Evolutionary conservation across 1,140 invertebrate genomes (phyloP), one percentile per base, ranked within the genome.

Genomic region (Neodiprion pinetum): DNA sequence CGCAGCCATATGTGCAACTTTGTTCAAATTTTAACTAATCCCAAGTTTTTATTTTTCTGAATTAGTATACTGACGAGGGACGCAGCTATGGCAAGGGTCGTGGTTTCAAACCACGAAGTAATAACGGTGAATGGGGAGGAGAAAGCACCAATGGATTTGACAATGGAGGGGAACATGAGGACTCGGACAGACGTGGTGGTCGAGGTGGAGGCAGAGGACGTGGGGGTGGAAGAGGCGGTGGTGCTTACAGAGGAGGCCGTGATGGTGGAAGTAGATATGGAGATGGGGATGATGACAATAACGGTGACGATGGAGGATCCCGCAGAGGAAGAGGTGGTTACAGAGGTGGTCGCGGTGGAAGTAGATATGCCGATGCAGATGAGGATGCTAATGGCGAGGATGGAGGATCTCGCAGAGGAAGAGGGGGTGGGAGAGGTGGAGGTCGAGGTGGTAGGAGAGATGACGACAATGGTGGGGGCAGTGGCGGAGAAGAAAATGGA

Each of bases 21-120:
- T 40, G 28, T 40, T 1, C 28, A 40, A 40, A 40, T 40, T 40
- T 40, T 3, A 40, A 40, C 5, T 40, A 40, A 40, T 40, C 28
- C 28, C 28, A 40, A 2, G 5, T 40, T 40, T 40, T 40, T 40
- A 40, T 40, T 40, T 40, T 40, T 68, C 28, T 28, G 50, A 70
- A 67, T 40, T 47, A 85, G 80, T 73, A 73, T 67, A 76, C 78
- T 0, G 79, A 80, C 48, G 75, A 69, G 28, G 83, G 83, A 7
- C 77, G 74, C 14, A 77, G 77, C 65, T 83, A 77, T 48, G 79
- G 83, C 9, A 80, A 78, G 70, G 86, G 86, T 12, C 76, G 85
- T 61, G 84, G 84, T 0, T 81, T 79, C 48, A 74, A 76, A 61
- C 0, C 74, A 1, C 74, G 72, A 0, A 73, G 76, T 1, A 77